Percentiles rank a stretch among this genome's conserved stretches.
phyloP scores from a whole-genome alignment of 2,888 invertebrate species.

The Agrotis exclamationis region DNA sequence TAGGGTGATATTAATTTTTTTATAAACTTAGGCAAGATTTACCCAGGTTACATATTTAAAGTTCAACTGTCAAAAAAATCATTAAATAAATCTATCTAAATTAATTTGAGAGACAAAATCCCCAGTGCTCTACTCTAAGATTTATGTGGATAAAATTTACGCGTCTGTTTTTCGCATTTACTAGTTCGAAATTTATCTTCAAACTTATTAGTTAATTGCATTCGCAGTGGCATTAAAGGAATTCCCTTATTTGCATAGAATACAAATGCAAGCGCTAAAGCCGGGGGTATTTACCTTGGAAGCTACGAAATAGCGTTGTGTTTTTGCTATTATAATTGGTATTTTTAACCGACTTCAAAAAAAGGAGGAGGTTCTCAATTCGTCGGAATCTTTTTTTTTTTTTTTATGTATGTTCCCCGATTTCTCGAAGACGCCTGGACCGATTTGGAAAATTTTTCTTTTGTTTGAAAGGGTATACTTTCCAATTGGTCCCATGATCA shows the following conservation, averaged over 20 bases:
- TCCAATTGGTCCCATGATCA: too few species aligned
- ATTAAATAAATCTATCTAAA: constrained; percentile 2
- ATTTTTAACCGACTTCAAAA: too few species aligned
- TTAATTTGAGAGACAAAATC: constrained; percentile 23
- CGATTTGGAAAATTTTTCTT: too few species aligned
- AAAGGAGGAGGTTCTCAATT: too few species aligned
- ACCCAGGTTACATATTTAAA: neutral
- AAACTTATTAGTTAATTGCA: constrained; percentile 62
- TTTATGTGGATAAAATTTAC: constrained; percentile 36
- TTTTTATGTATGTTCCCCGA: too few species aligned
- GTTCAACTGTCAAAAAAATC: neutral
- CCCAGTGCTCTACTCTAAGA: constrained; percentile 16
- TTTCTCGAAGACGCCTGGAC: too few species aligned
- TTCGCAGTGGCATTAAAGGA: constrained; percentile 52
- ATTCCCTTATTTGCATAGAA: constrained; percentile 61
- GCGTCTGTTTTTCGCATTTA: constrained; percentile 33
- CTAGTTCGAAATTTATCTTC: constrained; percentile 41
- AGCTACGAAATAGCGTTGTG: constrained; percentile 2
- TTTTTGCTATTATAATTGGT: neutral
- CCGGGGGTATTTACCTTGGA: constrained; percentile 28
- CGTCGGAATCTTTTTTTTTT: too few species aligned
- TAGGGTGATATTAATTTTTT: neutral
- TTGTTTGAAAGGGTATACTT: too few species aligned
- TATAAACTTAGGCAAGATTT: neutral
- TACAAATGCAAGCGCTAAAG: constrained; percentile 46